phyloP scores from a whole-genome alignment of 2,113 vertebrate genomes.

The Notiomystis cincta region DNA sequence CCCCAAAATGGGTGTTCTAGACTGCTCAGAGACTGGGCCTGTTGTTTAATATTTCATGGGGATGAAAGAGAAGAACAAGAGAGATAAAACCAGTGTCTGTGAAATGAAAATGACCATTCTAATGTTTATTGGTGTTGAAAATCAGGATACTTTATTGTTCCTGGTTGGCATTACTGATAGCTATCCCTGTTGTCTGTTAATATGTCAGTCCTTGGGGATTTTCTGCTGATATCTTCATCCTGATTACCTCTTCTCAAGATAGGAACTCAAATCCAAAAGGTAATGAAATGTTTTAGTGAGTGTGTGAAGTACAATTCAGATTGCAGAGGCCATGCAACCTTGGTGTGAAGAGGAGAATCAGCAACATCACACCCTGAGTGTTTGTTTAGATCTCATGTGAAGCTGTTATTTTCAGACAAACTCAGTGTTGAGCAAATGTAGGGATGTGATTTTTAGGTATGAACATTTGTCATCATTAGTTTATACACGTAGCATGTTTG shows the following conservation, averaged over 20 bases:
- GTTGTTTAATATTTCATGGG: conserved; percentile 11
- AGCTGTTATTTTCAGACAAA: neutral
- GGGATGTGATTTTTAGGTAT: neutral
- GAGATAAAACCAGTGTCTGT: neutral
- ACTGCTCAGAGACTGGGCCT: neutral
- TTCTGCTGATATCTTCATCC: neutral
- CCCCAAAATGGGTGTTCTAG: neutral
- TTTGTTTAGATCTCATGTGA: neutral
- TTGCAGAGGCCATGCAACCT: neutral
- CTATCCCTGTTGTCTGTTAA: fast-evolving
- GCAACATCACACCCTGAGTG: neutral
- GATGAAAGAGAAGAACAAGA: neutral
- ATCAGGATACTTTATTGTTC: neutral
- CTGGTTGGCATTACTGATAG: neutral
- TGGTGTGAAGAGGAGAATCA: neutral
- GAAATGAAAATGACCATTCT: neutral
- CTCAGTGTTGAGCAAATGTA: neutral
- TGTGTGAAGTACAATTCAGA: neutral
- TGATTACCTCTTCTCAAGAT: neutral
- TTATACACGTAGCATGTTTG: neutral
- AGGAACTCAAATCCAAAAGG: neutral
- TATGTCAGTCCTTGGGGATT: neutral
- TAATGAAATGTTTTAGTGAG: neutral
- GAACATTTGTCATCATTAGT: fast-evolving
- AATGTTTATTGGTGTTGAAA: neutral